These are phyloP conservation scores for Amphilophus citrinellus DNA, from an alignment of 2,113 vertebrate genomes.

Conservation along the genomic window DNA sequence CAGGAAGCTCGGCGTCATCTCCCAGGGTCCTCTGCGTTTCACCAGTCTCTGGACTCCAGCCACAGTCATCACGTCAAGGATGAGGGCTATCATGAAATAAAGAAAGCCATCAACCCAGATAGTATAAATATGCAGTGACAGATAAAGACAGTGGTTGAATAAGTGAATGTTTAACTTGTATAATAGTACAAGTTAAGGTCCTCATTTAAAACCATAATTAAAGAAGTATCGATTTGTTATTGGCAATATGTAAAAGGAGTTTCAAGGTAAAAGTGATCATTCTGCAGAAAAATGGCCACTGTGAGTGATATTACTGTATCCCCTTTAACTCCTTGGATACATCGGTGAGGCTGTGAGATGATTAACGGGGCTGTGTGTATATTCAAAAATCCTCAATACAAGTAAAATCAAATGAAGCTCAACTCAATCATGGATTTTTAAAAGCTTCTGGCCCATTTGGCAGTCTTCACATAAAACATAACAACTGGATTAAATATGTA, in stretches of 20 bases:
- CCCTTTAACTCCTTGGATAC: neutral
- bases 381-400: neutral
- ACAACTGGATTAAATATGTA: conserved; percentile 16
- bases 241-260: neutral
- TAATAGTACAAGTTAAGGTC: neutral
- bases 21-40: conserved; percentile 90
- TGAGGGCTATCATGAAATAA: conserved; percentile 81
- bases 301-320: neutral
- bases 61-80: conserved; percentile 92
- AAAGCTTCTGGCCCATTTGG: neutral
- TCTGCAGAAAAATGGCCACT: neutral
- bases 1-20: conserved; percentile 87
- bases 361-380: neutral
- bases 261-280: neutral
- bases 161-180: neutral
- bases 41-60: conserved; percentile 92
- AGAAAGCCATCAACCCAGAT: neutral
- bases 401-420: neutral
- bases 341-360: neutral
- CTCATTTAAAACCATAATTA: neutral
- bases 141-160: neutral
- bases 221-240: neutral
- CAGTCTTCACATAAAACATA: neutral
- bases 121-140: neutral
- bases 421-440: neutral